Evolutionary conservation across 2,888 invertebrate species (phyloP).

Genomic region (Lycaena phlaeas): DNA sequence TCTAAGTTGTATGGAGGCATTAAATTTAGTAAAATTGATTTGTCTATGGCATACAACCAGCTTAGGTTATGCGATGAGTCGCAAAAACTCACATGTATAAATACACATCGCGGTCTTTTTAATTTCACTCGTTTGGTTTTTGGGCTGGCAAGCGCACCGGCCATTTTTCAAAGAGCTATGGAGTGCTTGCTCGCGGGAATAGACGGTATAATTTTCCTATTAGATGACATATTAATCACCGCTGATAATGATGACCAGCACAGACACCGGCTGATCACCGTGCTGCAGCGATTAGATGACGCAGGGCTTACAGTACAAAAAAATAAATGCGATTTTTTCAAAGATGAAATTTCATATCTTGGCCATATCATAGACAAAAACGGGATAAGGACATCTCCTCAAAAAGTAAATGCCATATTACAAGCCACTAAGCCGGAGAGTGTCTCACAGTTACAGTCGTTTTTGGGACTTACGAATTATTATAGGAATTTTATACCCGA

Average conservation of each 20-base stretch:
- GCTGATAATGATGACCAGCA: conserved; percentile 9
- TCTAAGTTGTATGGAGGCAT: conserved; percentile 18
- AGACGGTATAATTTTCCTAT: conserved; percentile 13
- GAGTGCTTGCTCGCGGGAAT: conserved; percentile 21
- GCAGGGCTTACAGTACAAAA: conserved; percentile 16
- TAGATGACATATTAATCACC: conserved; percentile 16
- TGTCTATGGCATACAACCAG: conserved; percentile 18
- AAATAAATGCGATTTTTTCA: conserved; percentile 17
- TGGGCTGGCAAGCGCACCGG: conserved; percentile 15
- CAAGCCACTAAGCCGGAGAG: conserved; percentile 19
- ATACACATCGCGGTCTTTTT: conserved; percentile 14
- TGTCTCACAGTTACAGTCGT: conserved; percentile 19
- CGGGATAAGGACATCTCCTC: conserved; percentile 15
- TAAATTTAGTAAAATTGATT: conserved; percentile 16
- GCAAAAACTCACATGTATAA: conserved; percentile 13
- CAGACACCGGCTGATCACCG: conserved; percentile 10
- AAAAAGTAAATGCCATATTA: conserved; percentile 23
- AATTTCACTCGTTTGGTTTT: conserved; percentile 12
- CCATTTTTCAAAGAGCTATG: conserved; percentile 20
- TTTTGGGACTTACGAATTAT: conserved; percentile 25
- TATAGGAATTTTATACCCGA: conserved; percentile 25
- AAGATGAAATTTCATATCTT: conserved; percentile 18
- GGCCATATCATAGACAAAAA: conserved; percentile 19
- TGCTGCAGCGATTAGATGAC: conserved; percentile 15
- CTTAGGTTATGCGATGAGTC: conserved; percentile 12